phyloP scores from a whole-genome alignment of 2,888 invertebrate species.

The Nomada hirtipes region DNA sequence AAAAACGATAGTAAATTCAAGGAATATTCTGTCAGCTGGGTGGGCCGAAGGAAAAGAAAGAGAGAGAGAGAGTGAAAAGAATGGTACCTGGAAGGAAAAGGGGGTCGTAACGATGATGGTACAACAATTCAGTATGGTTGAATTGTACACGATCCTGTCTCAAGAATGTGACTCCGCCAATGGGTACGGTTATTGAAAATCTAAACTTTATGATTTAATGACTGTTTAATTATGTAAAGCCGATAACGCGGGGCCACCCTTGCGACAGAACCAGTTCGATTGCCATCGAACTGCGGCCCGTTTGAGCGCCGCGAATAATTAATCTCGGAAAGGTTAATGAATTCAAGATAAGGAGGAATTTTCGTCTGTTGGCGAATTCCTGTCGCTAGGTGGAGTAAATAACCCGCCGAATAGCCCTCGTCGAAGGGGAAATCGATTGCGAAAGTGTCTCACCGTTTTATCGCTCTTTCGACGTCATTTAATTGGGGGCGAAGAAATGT shows the following conservation, averaged over 20 bases:
- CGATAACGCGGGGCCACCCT: slow-evolving; percentile 20
- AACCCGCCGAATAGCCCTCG: neutral
- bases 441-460: neutral
- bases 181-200: slow-evolving; percentile 5
- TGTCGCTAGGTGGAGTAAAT: slow-evolving; percentile 2
- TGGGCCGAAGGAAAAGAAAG: neutral
- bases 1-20: slow-evolving; percentile 14
- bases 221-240: slow-evolving; percentile 34
- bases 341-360: slow-evolving; percentile 48
- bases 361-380: slow-evolving; percentile 30
- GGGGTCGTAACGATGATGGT: neutral
- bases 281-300: slow-evolving; percentile 18
- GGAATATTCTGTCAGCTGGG: slow-evolving; percentile 15
- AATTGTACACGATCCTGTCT: no score
- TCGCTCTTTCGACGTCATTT: slow-evolving; percentile 2
- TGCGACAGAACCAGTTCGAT: slow-evolving; percentile 55
- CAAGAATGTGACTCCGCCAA: no score
- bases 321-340: slow-evolving; percentile 51
- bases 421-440: slow-evolving; percentile 1
- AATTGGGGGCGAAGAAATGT: slow-evolving; percentile 37
- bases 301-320: slow-evolving; percentile 51
- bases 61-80: neutral
- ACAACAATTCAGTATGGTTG: no score
- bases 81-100: neutral
- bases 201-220: slow-evolving; percentile 23